These are phyloP conservation scores for Eupithecia subumbrata DNA, from an alignment of 2,888 invertebrate genomes.

Conservation along the genomic window DNA sequence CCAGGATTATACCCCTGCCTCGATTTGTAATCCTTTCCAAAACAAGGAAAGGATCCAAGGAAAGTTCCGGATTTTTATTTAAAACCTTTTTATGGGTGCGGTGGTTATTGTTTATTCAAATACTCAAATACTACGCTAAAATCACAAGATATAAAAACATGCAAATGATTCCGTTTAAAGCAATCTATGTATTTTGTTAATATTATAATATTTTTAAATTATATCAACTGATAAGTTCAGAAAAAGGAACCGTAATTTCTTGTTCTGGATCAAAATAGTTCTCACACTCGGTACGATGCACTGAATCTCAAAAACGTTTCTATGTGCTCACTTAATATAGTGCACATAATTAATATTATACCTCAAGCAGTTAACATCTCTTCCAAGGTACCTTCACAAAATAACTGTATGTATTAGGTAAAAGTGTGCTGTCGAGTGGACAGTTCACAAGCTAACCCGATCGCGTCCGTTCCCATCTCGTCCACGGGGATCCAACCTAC, in stretches of 20 bases:
- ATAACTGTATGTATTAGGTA: no score
- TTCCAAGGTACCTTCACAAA: neutral
- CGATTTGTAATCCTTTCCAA: conserved; percentile 46
- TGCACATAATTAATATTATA: no score
- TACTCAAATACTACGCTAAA: neutral
- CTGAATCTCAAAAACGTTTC: neutral
- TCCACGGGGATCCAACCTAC: conserved; percentile 37
- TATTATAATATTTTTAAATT: no score
- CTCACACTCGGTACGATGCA: no score
- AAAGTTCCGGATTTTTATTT: conserved; percentile 25
- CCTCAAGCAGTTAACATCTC: no score
- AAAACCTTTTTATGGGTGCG: neutral
- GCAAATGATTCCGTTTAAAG: no score
- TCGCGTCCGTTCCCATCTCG: conserved; percentile 39
- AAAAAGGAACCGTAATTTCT: conserved; percentile 16
- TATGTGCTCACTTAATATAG: no score
- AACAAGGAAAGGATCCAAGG: no score
- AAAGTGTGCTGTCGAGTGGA: conserved; percentile 1
- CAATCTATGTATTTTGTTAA: no score
- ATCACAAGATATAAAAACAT: no score
- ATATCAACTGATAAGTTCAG: no score
- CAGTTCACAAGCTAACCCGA: conserved; percentile 32
- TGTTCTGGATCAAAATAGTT: neutral
- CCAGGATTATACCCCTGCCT: conserved; percentile 41
- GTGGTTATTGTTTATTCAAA: no score